Evolutionary conservation across 2,888 invertebrate genomes (phyloP), one percentile per base, ranked within the genome.

Genomic region (Ceraclea dissimilis): DNA sequence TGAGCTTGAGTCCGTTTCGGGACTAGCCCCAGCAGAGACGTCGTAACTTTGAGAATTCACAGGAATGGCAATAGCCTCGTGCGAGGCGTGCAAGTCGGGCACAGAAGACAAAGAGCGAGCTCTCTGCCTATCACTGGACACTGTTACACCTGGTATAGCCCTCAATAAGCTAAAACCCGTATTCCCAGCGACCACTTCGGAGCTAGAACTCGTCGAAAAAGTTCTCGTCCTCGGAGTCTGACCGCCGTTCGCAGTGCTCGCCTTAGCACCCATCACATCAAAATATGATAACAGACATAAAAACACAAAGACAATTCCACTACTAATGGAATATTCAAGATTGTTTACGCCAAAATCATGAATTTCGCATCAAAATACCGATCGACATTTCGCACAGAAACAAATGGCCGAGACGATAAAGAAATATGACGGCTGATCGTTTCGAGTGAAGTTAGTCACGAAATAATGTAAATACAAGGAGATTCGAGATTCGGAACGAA

Each of bases 21-120:
- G 82, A 68, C 80, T 85, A 66, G 79, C 86, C 59, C 79, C 85
- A 62, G 79, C 83, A 43, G 78, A 83, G 57, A 78, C 82, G 66
- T 83, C 82, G 66, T 81, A 83, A 64, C 79, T 82, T 63, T 79
- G 78, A 13, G 82, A 79, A 65, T 82, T 81, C n/a, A 82, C 76
- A 52, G 84, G 81, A 66, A 82, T 81, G 52, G 80, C 78, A 57
- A 81, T 79, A 49, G 79, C 79, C 68, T 85, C 84, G 66, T 82
- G 76, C 22, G 77, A 77, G 10, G 75, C 72, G 66, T 78, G 77
- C 60, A 59, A 63, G 59, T 90, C 90, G 16, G 90, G 90, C 63
- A 91, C 90, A 56, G 90, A 90, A 55, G 90, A 90, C 64, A 91
- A 72, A 33, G 90, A 90, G 61, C 90, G 80, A 51, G 91, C 90